phyloP scores from a whole-genome alignment of 1,140 invertebrate species.

The Scylla paramamosain region DNA sequence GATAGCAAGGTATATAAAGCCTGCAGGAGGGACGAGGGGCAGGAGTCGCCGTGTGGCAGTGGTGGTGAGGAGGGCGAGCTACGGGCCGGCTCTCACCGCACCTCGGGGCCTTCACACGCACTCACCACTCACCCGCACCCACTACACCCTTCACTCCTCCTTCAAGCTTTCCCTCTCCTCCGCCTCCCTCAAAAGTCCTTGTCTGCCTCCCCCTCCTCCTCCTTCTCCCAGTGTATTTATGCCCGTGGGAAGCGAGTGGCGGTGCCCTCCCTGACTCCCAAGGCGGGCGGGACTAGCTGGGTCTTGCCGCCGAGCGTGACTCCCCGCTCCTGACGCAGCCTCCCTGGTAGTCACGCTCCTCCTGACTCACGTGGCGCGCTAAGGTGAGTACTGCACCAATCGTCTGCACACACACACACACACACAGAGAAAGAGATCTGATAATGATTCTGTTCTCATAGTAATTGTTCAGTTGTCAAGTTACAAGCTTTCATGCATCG shows the following conservation, averaged over 20 bases:
- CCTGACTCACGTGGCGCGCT: background rate
- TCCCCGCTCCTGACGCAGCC: background rate
- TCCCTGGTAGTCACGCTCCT: background rate
- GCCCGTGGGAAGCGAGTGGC: background rate
- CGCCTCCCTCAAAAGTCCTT: background rate
- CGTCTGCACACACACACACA: background rate
- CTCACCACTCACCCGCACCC: background rate
- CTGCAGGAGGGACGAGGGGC: background rate
- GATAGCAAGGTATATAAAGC: conserved; percentile 4
- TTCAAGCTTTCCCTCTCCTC: background rate
- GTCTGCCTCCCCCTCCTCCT: background rate
- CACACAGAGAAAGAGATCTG: background rate
- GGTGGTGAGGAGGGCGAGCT: conserved; percentile 5
- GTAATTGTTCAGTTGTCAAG: background rate
- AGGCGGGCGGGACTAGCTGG: background rate
- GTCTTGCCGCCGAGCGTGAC: background rate
- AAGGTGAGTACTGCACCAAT: background rate
- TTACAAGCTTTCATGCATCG: background rate
- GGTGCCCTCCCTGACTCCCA: background rate
- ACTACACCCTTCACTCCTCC: background rate
- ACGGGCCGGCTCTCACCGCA: background rate
- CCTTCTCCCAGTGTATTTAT: background rate
- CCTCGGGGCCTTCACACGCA: background rate
- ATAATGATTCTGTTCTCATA: background rate
- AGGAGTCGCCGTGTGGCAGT: background rate